Evolutionary conservation across 2,888 invertebrate genomes (phyloP), one percentile per base, ranked within the genome.

Genomic region (Coronaproctus castanopsis): DNA sequence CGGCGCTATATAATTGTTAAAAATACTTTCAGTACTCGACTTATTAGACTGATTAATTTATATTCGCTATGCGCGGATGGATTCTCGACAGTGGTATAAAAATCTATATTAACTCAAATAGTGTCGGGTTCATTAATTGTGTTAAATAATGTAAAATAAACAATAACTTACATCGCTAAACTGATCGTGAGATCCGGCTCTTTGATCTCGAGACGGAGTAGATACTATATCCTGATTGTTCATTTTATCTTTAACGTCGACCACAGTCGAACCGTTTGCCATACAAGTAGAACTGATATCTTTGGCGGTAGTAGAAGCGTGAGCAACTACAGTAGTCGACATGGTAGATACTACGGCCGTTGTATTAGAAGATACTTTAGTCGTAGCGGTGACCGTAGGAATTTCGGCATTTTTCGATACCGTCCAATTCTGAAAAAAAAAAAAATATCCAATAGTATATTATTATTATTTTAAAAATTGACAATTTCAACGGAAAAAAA

Each of bases 121-220:
- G n/a, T n/a, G n/a, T n/a, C n/a, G n/a, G n/a, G n/a, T n/a, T n/a
- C n/a, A n/a, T n/a, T n/a, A n/a, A n/a, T n/a, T n/a, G n/a, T n/a
- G n/a, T n/a, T n/a, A n/a, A n/a, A n/a, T n/a, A n/a, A n/a, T n/a
- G n/a, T n/a, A n/a, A n/a, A n/a, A n/a, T n/a, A n/a, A n/a, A n/a
- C n/a, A 5, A 22, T 24, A 86, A 80, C 85, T 85, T 76, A 85
- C 87, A 78, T 87, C 85, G 77, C 84, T 85, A 72, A 86, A 81
- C 72, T 85, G 81, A 76, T 86, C 85, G 62, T 66, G 66, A n/a
- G 66, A 64, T 58, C 65, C 65, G 53, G 65, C 66, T 24, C 61
- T 54, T 21, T 59, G 57, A 55, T 59, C 59, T 18, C 59, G 55
- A 22, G 55, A 22, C 14, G 59, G 59, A 3, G 59, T 52, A 14